Evolutionary conservation across 2,888 invertebrate species (phyloP).

Genomic region (Parochlus steinenii): DNA sequence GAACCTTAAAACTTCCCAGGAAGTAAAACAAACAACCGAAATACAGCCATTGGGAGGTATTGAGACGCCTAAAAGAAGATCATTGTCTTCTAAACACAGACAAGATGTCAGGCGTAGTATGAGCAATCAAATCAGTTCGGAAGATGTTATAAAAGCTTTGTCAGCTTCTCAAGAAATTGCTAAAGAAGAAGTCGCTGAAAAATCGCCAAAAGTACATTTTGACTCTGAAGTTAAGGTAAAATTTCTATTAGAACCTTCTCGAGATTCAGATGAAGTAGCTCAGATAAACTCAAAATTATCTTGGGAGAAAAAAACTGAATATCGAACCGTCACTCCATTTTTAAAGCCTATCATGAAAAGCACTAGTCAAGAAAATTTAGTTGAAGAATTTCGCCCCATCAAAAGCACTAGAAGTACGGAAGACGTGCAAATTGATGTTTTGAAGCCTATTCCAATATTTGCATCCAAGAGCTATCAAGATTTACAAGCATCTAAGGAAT

Average conservation of each 20-base stretch:
- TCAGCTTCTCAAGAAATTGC: conserved; percentile 4
- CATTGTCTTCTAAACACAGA: conserved; percentile 6
- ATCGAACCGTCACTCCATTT: conserved; percentile 11
- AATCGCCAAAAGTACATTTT: conserved; percentile 5
- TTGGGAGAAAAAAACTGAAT: conserved; percentile 2
- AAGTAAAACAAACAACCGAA: not conserved
- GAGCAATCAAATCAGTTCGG: conserved; percentile 1
- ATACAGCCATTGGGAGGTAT: not conserved
- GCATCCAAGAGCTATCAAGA: conserved; percentile 15
- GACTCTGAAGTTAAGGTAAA: not conserved
- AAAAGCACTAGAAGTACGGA: conserved; percentile 13
- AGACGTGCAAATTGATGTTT: conserved; percentile 11
- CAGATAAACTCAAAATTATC: conserved; percentile 3
- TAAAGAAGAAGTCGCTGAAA: not conserved
- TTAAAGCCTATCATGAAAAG: conserved; percentile 2
- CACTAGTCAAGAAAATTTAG: not conserved
- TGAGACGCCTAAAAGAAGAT: not conserved
- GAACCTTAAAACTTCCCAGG: not conserved
- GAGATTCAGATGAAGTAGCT: conserved; percentile 11
- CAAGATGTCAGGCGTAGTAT: conserved; percentile 3
- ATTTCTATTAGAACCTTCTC: conserved; percentile 2
- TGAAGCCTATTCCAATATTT: conserved; percentile 13
- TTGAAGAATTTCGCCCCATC: conserved; percentile 10
- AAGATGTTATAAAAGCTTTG: conserved; percentile 9
- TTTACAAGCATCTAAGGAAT: conserved; percentile 9